phyloP scores from a whole-genome alignment of 2,113 vertebrate genomes.

The Mustela lutreola region DNA sequence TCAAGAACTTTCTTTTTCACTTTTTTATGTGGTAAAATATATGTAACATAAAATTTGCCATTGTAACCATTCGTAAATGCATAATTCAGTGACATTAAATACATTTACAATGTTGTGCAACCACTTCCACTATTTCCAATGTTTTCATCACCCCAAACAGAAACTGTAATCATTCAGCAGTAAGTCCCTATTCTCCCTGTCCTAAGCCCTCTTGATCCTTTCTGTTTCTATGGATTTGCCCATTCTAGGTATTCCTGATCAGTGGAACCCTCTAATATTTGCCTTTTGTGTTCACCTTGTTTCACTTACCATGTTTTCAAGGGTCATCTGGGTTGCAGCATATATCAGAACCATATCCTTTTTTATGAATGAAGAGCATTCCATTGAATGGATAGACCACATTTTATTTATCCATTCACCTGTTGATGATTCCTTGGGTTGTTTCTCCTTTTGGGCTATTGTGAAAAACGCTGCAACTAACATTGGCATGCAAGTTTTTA shows the following conservation, averaged over 20 bases:
- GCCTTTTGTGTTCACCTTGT: neutral
- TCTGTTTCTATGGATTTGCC: neutral
- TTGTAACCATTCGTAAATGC: neutral
- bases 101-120: neutral
- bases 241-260: neutral
- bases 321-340: neutral
- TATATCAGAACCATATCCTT: neutral
- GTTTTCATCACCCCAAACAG: neutral
- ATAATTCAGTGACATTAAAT: neutral
- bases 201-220: neutral
- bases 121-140: neutral
- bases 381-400: neutral
- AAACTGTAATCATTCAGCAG: neutral
- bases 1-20: neutral
- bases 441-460: neutral
- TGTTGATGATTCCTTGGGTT: neutral
- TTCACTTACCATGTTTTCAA: neutral
- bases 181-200: neutral
- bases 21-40: neutral
- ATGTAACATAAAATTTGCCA: neutral
- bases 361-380: neutral
- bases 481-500: neutral
- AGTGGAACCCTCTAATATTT: neutral
- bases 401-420: neutral
- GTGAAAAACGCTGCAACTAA: neutral